Conservation (phyloP, 2,888 invertebrate genomes). For the Oxystoma pomonae region DNA sequence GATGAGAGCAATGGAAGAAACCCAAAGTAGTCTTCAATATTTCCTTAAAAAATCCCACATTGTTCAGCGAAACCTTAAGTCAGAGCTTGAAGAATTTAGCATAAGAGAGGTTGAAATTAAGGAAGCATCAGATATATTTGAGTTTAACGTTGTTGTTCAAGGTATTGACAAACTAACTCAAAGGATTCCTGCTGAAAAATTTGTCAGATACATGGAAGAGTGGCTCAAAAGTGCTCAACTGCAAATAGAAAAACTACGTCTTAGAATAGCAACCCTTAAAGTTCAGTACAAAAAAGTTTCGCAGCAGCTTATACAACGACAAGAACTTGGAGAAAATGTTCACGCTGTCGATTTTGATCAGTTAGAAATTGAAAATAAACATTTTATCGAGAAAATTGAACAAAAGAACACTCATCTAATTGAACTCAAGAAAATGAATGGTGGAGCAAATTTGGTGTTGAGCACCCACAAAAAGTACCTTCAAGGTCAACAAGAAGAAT, state of each 20-base stretch:
- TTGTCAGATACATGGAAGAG: slow-evolving; percentile 54
- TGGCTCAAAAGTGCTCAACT: slow-evolving; percentile 55
- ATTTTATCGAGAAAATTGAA: slow-evolving; percentile 52
- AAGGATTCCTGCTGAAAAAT: slow-evolving; percentile 59
- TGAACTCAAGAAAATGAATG: slow-evolving; percentile 57
- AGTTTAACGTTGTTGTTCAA: slow-evolving; percentile 47
- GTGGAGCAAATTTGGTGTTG: slow-evolving; percentile 52
- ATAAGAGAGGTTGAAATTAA: slow-evolving; percentile 51
- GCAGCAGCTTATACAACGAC: slow-evolving; percentile 52
- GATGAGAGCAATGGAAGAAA: slow-evolving; percentile 32
- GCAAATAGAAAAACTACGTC: slow-evolving; percentile 55
- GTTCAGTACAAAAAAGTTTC: slow-evolving; percentile 53
- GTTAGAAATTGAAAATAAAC: slow-evolving; percentile 57
- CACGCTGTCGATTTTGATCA: slow-evolving; percentile 62
- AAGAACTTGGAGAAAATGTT: slow-evolving; percentile 56
- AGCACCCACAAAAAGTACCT: slow-evolving; percentile 56
- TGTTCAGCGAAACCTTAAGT: slow-evolving; percentile 27
- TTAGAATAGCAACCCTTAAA: slow-evolving; percentile 55
- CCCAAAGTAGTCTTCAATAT: slow-evolving; percentile 23
- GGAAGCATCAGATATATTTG: slow-evolving; percentile 50
- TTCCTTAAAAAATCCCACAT: slow-evolving; percentile 29
- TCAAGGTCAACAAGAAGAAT: slow-evolving; percentile 50
- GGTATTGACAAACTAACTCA: slow-evolving; percentile 54
- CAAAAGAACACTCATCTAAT: slow-evolving; percentile 52
- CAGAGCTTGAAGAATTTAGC: slow-evolving; percentile 50